phyloP scores from a whole-genome alignment of 2,113 vertebrate species.

The Nothobranchius kuhntae region DNA sequence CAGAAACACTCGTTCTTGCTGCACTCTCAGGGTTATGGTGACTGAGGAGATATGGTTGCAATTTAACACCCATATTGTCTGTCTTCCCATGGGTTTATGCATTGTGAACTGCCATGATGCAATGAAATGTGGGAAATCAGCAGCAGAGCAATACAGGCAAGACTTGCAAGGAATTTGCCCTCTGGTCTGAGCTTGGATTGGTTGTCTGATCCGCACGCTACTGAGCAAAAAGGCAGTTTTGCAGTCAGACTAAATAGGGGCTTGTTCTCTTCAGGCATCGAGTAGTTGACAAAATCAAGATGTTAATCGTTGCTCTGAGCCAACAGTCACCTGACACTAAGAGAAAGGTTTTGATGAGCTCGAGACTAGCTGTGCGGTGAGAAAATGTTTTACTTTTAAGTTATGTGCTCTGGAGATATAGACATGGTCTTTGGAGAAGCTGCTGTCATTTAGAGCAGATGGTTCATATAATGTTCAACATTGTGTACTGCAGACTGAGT shows the following conservation, averaged over 20 bases:
- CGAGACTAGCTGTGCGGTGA: constrained; percentile 15
- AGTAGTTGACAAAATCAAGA: constrained; percentile 47
- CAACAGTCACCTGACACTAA: constrained; percentile 29
- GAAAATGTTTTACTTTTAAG: constrained; percentile 10
- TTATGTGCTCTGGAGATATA: not conserved
- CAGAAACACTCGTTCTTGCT: constrained; percentile 12
- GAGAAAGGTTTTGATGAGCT: constrained; percentile 26
- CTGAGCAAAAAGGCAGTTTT: constrained; percentile 39
- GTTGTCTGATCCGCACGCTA: constrained; percentile 35
- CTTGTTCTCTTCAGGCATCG: constrained; percentile 9
- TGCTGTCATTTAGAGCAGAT: no score
- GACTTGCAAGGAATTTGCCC: constrained; percentile 21
- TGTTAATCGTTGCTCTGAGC: constrained; percentile 26
- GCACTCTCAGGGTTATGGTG: constrained; percentile 9
- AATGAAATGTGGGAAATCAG: not conserved
- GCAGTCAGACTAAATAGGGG: constrained; percentile 25
- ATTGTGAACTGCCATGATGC: not conserved
- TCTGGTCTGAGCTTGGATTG: constrained; percentile 13
- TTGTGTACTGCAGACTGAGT: constrained; percentile 1
- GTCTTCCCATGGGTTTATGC: constrained; percentile 15
- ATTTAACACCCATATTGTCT: constrained; percentile 15
- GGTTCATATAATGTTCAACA: no score
- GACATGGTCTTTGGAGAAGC: not conserved
- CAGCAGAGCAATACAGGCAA: not conserved
- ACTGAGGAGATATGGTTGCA: constrained; percentile 5